phyloP scores from a whole-genome alignment of 92 coral and sea anemone genomes.

The Palythoa grandis region DNA sequence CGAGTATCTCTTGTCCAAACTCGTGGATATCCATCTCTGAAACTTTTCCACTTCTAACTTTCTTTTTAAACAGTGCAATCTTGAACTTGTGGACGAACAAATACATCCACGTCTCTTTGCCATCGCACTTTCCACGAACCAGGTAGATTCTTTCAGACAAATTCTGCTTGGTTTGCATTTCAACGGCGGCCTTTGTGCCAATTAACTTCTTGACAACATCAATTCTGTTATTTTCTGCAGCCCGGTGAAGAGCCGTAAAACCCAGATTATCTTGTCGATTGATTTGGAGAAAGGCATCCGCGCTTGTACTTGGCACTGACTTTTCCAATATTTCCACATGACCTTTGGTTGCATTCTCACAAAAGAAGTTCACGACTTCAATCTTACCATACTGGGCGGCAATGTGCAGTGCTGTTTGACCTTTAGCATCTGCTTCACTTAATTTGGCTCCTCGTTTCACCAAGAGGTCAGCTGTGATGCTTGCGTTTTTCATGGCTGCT shows the following conservation, averaged over 20 bases:
- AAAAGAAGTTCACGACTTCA: neutral
- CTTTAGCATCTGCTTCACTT: neutral
- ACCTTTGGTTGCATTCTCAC: conserved; percentile 4
- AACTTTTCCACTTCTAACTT: neutral
- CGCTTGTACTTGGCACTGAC: neutral
- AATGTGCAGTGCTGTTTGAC: conserved; percentile 13
- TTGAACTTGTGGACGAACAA: conserved; percentile 14
- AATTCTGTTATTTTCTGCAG: conserved; percentile 1
- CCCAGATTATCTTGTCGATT: neutral
- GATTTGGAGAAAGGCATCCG: too few relatives aligned
- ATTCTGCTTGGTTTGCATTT: conserved; percentile 14
- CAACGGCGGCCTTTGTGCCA: neutral
- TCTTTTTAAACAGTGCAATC: conserved; percentile 4
- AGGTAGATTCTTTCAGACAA: conserved; percentile 12
- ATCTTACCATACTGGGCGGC: conserved; percentile 1
- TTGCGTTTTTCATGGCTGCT: conserved; percentile 3
- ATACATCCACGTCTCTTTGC: conserved; percentile 5
- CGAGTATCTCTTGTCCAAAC: conserved; percentile 4
- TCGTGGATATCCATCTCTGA: neutral
- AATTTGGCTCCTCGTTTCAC: neutral
- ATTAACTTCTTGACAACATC: neutral
- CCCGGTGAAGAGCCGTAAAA: conserved; percentile 15
- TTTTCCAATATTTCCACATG: neutral
- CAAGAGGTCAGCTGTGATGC: conserved; percentile 3
- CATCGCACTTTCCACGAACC: neutral